A percentile compares a stretch with the other conserved stretches of the same genome.
Conservation (phyloP, 2,888 invertebrate genomes). For the Eristalis tenax region DNA sequence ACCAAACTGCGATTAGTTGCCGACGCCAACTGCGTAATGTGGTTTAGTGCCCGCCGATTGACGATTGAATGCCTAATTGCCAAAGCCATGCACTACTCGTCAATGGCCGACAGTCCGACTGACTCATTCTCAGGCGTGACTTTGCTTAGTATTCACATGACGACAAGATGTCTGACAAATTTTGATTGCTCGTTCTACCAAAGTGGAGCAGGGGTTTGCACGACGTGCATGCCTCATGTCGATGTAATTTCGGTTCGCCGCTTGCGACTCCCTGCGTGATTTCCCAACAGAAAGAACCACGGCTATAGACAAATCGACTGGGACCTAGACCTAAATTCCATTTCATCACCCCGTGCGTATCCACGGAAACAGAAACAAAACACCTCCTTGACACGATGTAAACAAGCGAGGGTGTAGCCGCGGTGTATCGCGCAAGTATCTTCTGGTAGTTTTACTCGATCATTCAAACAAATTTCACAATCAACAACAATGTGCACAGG, state of each 20-base stretch:
- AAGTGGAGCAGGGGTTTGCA: slow-evolving; percentile 9
- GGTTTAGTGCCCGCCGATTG: slow-evolving; percentile 19
- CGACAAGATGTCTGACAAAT: slow-evolving; percentile 25
- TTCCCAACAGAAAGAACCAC: slow-evolving; percentile 3
- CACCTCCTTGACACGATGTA: slow-evolving; percentile 44
- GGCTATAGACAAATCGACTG: slow-evolving; percentile 18
- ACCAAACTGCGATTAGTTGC: not conserved
- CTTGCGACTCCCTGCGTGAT: not conserved
- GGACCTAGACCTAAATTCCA: slow-evolving; percentile 53
- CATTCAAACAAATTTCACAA: slow-evolving; percentile 52
- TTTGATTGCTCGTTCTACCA: slow-evolving; percentile 36
- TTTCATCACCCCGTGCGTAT: not conserved
- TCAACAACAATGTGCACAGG: slow-evolving; percentile 24
- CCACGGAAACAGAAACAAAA: not conserved
- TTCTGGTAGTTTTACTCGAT: slow-evolving; percentile 34
- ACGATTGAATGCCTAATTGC: slow-evolving; percentile 35
- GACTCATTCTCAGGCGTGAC: not conserved
- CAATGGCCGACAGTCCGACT: slow-evolving; percentile 6
- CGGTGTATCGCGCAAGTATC: not conserved
- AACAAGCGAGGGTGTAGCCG: slow-evolving; percentile 30
- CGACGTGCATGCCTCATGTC: not conserved
- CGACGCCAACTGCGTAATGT: slow-evolving; percentile 22
- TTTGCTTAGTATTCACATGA: slow-evolving; percentile 53
- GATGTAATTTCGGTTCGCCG: not conserved
- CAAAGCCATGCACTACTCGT: not conserved